phyloP scores from a whole-genome alignment of 2,888 invertebrate genomes.

The Strigamia crassipes region DNA sequence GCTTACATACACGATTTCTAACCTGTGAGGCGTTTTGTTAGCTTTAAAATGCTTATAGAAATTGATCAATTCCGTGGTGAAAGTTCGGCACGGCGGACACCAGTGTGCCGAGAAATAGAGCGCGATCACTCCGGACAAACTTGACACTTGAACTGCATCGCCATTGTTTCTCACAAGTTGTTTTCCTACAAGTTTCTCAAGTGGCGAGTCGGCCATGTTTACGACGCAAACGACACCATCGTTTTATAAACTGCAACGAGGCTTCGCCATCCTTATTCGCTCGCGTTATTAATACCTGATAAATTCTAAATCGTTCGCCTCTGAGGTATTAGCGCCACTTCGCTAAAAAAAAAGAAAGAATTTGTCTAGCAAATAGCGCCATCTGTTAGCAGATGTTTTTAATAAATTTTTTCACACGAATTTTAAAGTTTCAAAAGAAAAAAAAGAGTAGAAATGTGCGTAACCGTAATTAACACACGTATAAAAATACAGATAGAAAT shows the following conservation, averaged over 20 bases:
- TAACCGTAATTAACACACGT: no score
- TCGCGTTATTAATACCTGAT: not conserved
- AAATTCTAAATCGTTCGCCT: not conserved
- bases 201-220: not conserved
- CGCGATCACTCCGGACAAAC: constrained; percentile 55
- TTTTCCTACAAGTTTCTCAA: constrained; percentile 46
- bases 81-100: constrained; percentile 63
- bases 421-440: no score
- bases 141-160: constrained; percentile 52
- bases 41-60: constrained; percentile 57
- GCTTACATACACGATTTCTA: constrained; percentile 23
- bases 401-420: no score
- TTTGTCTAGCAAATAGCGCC: not conserved
- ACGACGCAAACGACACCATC: not conserved
- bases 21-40: not conserved
- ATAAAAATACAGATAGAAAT: no score
- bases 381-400: not conserved
- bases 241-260: not conserved
- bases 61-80: constrained; percentile 60
- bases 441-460: no score
- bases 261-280: not conserved
- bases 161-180: constrained; percentile 50
- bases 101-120: constrained; percentile 64
- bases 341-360: not conserved
- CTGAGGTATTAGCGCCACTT: not conserved